These are phyloP conservation scores for Chloropsis cyanopogon DNA, from an alignment of 2,113 vertebrate species.

Conservation along the genomic window DNA sequence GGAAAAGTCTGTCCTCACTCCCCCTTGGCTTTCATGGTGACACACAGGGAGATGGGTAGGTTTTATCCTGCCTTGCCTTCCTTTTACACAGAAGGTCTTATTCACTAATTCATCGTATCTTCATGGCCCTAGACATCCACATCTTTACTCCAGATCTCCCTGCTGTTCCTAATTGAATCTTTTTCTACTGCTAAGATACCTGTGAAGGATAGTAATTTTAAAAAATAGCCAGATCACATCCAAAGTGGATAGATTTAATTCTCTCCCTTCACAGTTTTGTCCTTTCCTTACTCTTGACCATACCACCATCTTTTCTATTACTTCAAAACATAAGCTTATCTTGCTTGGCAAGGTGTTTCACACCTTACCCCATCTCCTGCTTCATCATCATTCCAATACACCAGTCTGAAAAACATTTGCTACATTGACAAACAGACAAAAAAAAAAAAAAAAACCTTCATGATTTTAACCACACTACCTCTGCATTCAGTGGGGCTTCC, in stretches of 20 bases:
- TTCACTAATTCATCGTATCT: background rate
- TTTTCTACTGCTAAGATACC: background rate
- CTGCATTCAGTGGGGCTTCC: background rate
- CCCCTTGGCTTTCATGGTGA: background rate
- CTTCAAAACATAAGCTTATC: background rate
- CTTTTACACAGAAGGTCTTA: background rate
- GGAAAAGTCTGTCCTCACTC: background rate
- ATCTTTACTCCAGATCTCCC: background rate
- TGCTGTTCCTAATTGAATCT: background rate
- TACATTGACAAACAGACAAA: background rate
- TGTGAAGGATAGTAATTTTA: background rate
- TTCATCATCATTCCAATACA: background rate
- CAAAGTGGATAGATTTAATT: background rate
- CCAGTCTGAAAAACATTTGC: background rate
- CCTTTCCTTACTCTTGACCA: background rate
- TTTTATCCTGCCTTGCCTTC: background rate
- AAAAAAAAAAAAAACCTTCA: background rate
- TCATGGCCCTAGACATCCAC: background rate
- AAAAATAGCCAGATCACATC: background rate
- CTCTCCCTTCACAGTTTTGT: background rate
- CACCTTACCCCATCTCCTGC: background rate
- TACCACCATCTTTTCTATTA: background rate
- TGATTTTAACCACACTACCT: background rate
- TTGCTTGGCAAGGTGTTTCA: background rate
- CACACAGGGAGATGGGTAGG: rapidly evolving